Evolutionary conservation across 2,113 vertebrate species (phyloP), one percentile per base, ranked within the genome.

Genomic region (Tachycineta bicolor): DNA sequence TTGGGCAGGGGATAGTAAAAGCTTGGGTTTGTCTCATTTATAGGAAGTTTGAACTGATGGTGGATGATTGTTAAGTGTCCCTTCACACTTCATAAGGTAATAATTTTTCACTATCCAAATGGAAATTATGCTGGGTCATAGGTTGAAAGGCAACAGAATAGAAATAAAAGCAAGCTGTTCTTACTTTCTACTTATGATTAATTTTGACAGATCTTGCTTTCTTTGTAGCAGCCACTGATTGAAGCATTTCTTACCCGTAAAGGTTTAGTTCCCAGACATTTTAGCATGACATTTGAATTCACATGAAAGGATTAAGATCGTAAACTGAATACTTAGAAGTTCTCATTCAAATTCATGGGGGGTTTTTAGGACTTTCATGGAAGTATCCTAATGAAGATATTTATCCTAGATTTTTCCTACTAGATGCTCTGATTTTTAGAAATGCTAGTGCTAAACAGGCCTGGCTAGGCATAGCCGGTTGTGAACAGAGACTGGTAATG

Each of bases 281-380:
- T 50, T 19, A 22, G 25, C 22, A 9, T 8, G 13, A 43, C 39
- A 76, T 71, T 37, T 39, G 12, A 65, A 23, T 75, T 82, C 17
- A 59, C 13, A 11, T 41, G 5, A 64, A 74, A 83, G 6, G 20
- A 76, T 80, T 34, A 33, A 83, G 14, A 53, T 11, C 1, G 0
- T 43, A 58, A 89, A 63, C 19, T 1, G 20, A 43, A 26, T 60
- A 37, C 11, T 82, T 59, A 6, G 2, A 14, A 63, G 22, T 23
- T 91, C 25, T 84, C 11, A 23, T 75, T 87, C 14, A 46, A 43
- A 67, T 63, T 64, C 12, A 31, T 33, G 5, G 26, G 26, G 4
- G 3, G 1, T 2, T 80, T 70, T 25, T 37, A 46, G 39, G 33
- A 63, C 14, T 55, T 77, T 4, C 0, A 3, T n/a, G 33, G 17